Evolutionary conservation across 2,888 invertebrate genomes (phyloP), one percentile per base, ranked within the genome.

Genomic region (Drosophila atripex): DNA sequence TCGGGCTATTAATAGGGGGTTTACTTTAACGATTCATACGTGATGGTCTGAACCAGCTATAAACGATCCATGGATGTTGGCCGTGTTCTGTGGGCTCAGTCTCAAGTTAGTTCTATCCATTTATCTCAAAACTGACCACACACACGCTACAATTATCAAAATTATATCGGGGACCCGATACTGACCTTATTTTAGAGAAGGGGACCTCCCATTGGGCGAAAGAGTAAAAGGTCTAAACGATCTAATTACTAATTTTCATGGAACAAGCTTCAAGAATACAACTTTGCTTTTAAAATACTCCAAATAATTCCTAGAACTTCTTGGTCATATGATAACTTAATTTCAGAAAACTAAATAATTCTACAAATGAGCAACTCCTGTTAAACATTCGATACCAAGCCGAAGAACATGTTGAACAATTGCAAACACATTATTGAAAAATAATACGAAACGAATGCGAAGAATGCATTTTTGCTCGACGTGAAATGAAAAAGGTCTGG

Each of bases 391-490:
- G 7, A 43, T 54, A 25, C 60, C 60, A 46, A 49, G 41, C 38
- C 12, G 30, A 65, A 55, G 51, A 49, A 50, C 32, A 47, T 43
- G 57, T 12, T 30, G 28, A 73, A 78, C 73, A 76, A 78, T 76
- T 75, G 78, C 69, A 45, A 47, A 75, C 16, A 52, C 70, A 75
- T 74, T 18, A 71, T 69, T 77, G 69, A 50, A 80, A 70, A 73
- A 54, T 61, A 80, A 82, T 82, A 73, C 85, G 73, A 80, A 55
- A 55, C 60, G 47, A 76, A 65, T 75, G 49, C 32, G 56, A 51
- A 54, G 35, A 30, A 14, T 65, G 57, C 65, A 38, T 45, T 54
- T 39, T 52, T 28, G 45, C 39, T 56, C 8, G 18, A 32, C 61
- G 46, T 51, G 54, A 51, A 35, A 45, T 6, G 21, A 35, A 60